Base-by-base conservation (phyloP, 1,140 invertebrate species). In the Heliothis subflexa region DNA sequence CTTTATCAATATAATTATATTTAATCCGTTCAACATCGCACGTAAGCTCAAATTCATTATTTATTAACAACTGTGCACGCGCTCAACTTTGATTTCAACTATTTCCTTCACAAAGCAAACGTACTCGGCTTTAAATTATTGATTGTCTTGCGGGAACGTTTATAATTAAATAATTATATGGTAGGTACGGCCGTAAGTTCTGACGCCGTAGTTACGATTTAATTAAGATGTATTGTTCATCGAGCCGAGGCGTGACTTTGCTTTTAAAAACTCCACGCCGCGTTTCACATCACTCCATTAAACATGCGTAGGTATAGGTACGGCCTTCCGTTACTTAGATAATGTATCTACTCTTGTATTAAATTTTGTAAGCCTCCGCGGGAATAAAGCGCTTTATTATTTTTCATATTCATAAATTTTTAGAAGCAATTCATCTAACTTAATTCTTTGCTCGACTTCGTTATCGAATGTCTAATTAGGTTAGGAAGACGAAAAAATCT, bases 201-300 rank as follows among this genome's bases (percentile, higher is more conserved):
- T 87, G 86, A 83, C 85, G 81, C 83, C 75, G 86, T 86, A 75
- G 80, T 81, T 75, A 87, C 84, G 87, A 87, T 92, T 91, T 92
- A 92, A 93, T 93, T 93, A 90, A 92, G 88, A 89, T 83, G 85
- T 88, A 93, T 93, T 92, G 91, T 91, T 89, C 86, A 86, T 84
- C 86, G 82, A 83, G 85, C 80, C 87, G 84, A 83, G 82, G 86
- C 89, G 86, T 92, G 91, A 93, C 90, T 93, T 78, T 81, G 81
- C 83, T 81, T 93, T 91, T 88, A 89, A 91, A 91, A 91, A 87
- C 79, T 91, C 86, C 86, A 84, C 81, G 73, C 81, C 81, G 78
- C 78, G 79, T 86, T 86, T 86, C 78, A 85, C 88, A 86, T 88
- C 84, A 81, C 85, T 85, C 83, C 84, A 86, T 88, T 86, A 82